Conservation (phyloP, 2,113 vertebrate species). For the Tenrec ecaudatus region DNA sequence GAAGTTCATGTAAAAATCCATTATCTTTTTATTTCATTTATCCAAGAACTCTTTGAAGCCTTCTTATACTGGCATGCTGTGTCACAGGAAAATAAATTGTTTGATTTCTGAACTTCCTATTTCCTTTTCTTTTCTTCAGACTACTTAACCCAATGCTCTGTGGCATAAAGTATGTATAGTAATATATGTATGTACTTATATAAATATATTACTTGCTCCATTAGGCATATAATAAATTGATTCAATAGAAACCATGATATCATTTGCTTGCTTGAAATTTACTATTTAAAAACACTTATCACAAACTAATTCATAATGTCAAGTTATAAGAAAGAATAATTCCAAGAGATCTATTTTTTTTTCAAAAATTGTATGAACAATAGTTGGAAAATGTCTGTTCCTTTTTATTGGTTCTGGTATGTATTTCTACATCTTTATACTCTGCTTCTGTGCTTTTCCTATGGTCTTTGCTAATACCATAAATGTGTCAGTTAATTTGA, state of each 20-base stretch:
- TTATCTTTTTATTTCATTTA: too few relatives aligned
- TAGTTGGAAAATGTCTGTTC: neutral
- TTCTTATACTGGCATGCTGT: constrained; percentile 21
- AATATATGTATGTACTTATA: neutral
- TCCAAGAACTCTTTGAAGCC: too few relatives aligned
- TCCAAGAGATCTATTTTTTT: neutral
- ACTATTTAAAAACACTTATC: neutral
- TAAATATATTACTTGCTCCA: neutral
- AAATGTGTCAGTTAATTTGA: constrained; percentile 87
- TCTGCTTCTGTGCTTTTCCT: constrained; percentile 63
- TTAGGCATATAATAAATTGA: neutral
- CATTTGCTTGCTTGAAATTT: constrained; percentile 15
- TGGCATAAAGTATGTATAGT: neutral
- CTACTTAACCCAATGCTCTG: neutral
- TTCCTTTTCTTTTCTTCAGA: constrained; percentile 26
- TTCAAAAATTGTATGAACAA: neutral
- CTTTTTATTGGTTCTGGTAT: neutral
- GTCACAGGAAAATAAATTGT: constrained; percentile 7
- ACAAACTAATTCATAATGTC: neutral
- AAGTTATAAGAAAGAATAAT: constrained; percentile 5
- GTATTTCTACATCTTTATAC: constrained; percentile 16
- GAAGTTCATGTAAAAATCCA: too few relatives aligned
- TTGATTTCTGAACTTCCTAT: constrained; percentile 10
- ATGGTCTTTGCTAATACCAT: constrained; percentile 79
- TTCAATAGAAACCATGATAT: neutral